Evolutionary conservation across 2,888 invertebrate species (phyloP), one percentile per base, ranked within the genome.

Genomic region (Melangyna quadrimaculata): DNA sequence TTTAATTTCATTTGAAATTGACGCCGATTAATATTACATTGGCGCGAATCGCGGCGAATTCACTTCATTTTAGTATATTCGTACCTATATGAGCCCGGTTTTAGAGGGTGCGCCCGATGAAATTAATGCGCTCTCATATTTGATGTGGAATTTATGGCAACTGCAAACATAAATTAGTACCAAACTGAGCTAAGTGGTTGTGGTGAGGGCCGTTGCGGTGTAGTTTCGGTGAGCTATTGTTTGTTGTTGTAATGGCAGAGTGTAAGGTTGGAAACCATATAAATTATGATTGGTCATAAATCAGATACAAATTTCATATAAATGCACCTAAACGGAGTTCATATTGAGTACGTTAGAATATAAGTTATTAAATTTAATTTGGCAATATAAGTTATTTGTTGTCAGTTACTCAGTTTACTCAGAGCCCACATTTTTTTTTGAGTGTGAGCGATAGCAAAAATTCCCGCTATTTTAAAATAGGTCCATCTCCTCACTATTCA

Each of bases 1-100:
- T 81, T 73, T 86, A 78, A 81, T 78, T 86, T 81, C 63, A 80
- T 65, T 78, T 65, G 61, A 57, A 86, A 86, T 78, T 81, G 73
- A 81, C 57, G 77, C 70, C 70, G 70, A 79, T 84, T 84, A 75
- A 79, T 79, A 75, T 69, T 45, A 67, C 79, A 75, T 79, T 45
- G 79, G 67, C 67, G 79, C 51, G 67, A 79, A 57, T 55, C 8
- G 53, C 61, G 37, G 72, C 55, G 24, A 67, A 45, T 45, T 61
- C 59, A 48, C 43, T 71, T 55, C 22, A 37, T 3, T 22, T 37
- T 22, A 59, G 35, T 35, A 14, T 32, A 17, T n/a, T 1, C 0
- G 29, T 3, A n/a, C n/a, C n/a, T n/a, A 8, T 14, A 29, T 12
- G 57, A 53, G 74, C 53, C 27, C 22, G 35, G n/a, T 24, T 43